Evolutionary conservation across 2,888 invertebrate species (phyloP).

Genomic region (Epiblema foenella): DNA sequence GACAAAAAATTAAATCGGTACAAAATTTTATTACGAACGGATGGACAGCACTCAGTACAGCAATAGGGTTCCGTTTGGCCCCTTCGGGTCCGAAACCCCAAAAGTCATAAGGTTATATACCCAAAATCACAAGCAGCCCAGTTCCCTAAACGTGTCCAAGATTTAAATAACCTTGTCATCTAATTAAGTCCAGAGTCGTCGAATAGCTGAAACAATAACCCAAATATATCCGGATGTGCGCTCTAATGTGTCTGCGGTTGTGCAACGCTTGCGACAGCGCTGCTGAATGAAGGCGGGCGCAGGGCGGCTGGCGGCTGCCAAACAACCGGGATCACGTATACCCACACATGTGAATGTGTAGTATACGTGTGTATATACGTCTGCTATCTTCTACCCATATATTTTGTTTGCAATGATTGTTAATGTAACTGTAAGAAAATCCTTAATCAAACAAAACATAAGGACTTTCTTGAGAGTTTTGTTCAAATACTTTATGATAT

Average conservation of each 20-base stretch:
- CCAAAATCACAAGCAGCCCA: too few relatives aligned
- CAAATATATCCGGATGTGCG: constrained; percentile 65
- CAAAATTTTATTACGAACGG: too few relatives aligned
- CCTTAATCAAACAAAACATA: too few relatives aligned
- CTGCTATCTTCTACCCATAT: not conserved
- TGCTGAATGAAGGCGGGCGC: constrained; percentile 47
- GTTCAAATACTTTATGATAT: too few relatives aligned
- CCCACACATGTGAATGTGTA: not conserved
- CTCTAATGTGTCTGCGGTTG: constrained; percentile 54
- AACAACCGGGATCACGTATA: constrained; percentile 22
- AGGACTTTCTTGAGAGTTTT: too few relatives aligned
- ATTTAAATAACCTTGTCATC: constrained; percentile 32
- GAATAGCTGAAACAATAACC: constrained; percentile 56
- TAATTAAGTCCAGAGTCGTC: constrained; percentile 32
- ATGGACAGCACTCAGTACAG: too few relatives aligned
- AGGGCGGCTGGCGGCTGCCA: constrained; percentile 33
- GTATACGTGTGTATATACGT: not conserved
- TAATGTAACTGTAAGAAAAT: not conserved
- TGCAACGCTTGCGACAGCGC: constrained; percentile 53
- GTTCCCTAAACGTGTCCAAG: too few relatives aligned
- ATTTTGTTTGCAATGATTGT: not conserved
- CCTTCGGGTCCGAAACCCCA: too few relatives aligned
- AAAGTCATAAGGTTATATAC: too few relatives aligned
- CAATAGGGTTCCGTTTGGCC: too few relatives aligned
- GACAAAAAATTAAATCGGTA: too few relatives aligned